phyloP scores from a whole-genome alignment of 1,140 invertebrate genomes.

The Heliothis subflexa region DNA sequence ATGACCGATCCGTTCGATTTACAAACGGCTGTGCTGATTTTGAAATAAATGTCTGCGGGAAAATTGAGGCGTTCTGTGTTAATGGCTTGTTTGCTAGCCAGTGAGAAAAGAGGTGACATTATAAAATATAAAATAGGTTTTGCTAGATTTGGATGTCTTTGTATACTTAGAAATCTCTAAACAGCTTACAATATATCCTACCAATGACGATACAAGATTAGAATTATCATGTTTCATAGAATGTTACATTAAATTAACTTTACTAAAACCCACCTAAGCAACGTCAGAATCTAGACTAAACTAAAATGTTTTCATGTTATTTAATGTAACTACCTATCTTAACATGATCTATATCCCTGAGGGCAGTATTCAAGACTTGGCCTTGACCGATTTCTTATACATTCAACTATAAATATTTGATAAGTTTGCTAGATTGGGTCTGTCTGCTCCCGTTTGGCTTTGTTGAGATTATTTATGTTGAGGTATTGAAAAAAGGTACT shows the following conservation, averaged over 20 bases:
- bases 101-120: neutral
- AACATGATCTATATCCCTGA: slow-evolving; percentile 13
- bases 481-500: neutral
- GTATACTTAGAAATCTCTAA: too few relatives aligned
- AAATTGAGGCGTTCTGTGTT: slow-evolving; percentile 13
- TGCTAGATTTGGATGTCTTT: too few relatives aligned
- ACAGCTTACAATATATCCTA: too few relatives aligned
- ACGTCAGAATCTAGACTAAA: neutral
- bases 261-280: slow-evolving; percentile 5
- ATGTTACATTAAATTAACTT: neutral
- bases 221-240: too few relatives aligned
- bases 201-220: too few relatives aligned
- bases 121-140: neutral
- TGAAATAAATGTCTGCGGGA: slow-evolving; percentile 40
- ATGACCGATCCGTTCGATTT: slow-evolving; percentile 42
- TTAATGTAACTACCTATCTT: neutral
- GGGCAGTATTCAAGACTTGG: slow-evolving; percentile 5
- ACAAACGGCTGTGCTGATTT: slow-evolving; percentile 39
- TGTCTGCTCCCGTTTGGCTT: slow-evolving; percentile 14
- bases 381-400: slow-evolving; percentile 45
- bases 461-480: neutral
- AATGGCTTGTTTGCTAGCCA: neutral
- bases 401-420: slow-evolving; percentile 48
- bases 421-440: slow-evolving; percentile 32
- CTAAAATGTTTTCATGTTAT: slow-evolving; percentile 2